Conservation (phyloP, 2,888 invertebrate genomes). For the Heteropelma amictum region DNA sequence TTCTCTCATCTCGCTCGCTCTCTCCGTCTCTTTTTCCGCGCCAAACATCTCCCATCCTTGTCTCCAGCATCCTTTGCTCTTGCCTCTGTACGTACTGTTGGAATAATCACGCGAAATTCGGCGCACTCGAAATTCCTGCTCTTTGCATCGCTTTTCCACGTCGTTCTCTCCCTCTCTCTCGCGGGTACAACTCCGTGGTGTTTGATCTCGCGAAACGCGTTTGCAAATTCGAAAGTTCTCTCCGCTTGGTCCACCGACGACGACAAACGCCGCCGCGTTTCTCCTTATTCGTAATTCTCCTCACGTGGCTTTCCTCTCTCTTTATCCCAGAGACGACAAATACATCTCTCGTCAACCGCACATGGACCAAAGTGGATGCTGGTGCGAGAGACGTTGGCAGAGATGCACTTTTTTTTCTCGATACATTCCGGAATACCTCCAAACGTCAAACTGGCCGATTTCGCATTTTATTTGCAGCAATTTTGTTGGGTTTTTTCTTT, state of each 20-base stretch:
- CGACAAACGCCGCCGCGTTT: constrained; percentile 15
- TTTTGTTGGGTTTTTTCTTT: too few species aligned
- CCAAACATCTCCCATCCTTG: background rate
- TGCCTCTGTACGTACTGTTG: constrained; percentile 23
- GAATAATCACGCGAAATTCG: constrained; percentile 52
- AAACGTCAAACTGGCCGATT: too few species aligned
- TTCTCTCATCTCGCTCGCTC: background rate
- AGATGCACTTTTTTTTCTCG: too few species aligned
- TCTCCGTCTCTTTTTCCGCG: background rate
- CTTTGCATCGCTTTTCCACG: constrained; percentile 4
- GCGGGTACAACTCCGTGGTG: constrained; percentile 13
- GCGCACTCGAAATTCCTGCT: constrained; percentile 36
- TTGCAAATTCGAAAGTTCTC: constrained; percentile 54
- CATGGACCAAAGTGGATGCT: too few species aligned
- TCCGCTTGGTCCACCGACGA: constrained; percentile 15
- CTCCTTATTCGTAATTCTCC: constrained; percentile 17
- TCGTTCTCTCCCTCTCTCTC: constrained; percentile 1
- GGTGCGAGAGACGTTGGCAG: too few species aligned
- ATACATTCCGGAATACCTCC: too few species aligned
- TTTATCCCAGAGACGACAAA: too few species aligned
- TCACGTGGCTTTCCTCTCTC: background rate
- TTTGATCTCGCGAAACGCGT: constrained; percentile 49
- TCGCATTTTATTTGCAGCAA: too few species aligned
- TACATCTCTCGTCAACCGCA: too few species aligned
- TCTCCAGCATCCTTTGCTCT: background rate